Base-by-base conservation (phyloP, 2,888 invertebrate genomes). In the Diabrotica balteata region DNA sequence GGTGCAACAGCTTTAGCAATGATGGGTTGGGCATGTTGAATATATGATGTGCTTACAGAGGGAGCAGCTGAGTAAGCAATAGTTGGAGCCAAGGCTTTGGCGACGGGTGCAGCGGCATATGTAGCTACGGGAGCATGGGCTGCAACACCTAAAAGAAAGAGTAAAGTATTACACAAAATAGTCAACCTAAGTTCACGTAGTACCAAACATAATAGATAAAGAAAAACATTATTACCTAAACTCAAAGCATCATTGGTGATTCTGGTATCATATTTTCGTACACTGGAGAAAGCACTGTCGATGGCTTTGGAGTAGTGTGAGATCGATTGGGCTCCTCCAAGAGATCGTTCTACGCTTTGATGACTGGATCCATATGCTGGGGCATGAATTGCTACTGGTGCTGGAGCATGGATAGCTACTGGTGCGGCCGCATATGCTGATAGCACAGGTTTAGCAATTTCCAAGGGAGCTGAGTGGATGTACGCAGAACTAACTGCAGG, bases 221-320 rank as follows among this genome's bases (percentile, higher is more conserved):
- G 42, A 53, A 53, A 45, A 44, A 11, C 72, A 70, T 63, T 67
- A 8, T 55, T 55, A 55, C 55, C 80, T 42, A 85, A 86, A 64
- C 86, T 79, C 59, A 82, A 77, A 73, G 84, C 86, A 76, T 89
- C 88, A 77, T 88, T 88, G 82, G 86, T 87, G 81, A 87, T 83
- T 73, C 88, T 86, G 59, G 87, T 87, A 71, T 89, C 87, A 81
- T 84, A 85, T 82, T 89, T 89, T 79, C 87, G 86, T 46, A 88
- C 87, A 78, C 86, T 88, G 72, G 88, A 88, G 84, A 87, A 88
- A 64, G 88, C 86, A 60, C 87, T 87, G 77, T 88, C 87, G 45
- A 88, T 86, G 63, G 87, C 86, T 81, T 89, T 89, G 75, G 87
- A 86, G 72, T 79, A 79, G 57, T 73, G 71, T 64, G 89, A 88